Conservation (phyloP, 2,888 invertebrate genomes). For the Leucophenga montana region DNA sequence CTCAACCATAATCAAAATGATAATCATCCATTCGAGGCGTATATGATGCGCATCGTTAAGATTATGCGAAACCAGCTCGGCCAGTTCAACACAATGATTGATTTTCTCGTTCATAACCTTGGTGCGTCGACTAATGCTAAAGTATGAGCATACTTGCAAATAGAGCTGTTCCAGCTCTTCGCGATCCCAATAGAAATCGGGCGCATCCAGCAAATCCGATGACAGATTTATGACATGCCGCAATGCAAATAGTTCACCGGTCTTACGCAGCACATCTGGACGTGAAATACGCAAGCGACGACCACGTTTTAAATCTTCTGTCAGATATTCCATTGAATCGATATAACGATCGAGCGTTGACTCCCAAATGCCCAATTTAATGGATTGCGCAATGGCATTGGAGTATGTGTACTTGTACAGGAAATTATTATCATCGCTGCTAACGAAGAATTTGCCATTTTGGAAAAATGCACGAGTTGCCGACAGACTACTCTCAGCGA, state of each 20-base stretch:
- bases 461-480: constrained; percentile 71
- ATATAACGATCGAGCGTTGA: constrained; percentile 87
- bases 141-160: constrained; percentile 86
- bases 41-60: constrained; percentile 94
- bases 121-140: constrained; percentile 88
- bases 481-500: constrained; percentile 54
- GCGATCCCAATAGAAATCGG: constrained; percentile 99
- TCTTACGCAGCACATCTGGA: constrained; percentile 80
- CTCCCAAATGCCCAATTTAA: constrained; percentile 96
- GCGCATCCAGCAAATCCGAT: constrained; percentile 94
- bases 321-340: constrained; percentile 86
- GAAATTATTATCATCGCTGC: constrained; percentile 75
- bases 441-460: constrained; percentile 70
- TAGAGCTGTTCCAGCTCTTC: constrained; percentile 91
- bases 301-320: constrained; percentile 85
- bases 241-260: constrained; percentile 91
- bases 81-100: constrained; percentile 93
- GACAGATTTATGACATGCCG: constrained; percentile 93
- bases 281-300: constrained; percentile 78
- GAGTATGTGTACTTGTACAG: constrained; percentile 95
- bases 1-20: constrained; percentile 94
- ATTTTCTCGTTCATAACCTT: constrained; percentile 97
- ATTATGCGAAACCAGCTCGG: constrained; percentile 90
- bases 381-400: constrained; percentile 93
- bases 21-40: constrained; percentile 97